phyloP scores from a whole-genome alignment of 92 coral and sea anemone species.

The Nematostella vectensis region DNA sequence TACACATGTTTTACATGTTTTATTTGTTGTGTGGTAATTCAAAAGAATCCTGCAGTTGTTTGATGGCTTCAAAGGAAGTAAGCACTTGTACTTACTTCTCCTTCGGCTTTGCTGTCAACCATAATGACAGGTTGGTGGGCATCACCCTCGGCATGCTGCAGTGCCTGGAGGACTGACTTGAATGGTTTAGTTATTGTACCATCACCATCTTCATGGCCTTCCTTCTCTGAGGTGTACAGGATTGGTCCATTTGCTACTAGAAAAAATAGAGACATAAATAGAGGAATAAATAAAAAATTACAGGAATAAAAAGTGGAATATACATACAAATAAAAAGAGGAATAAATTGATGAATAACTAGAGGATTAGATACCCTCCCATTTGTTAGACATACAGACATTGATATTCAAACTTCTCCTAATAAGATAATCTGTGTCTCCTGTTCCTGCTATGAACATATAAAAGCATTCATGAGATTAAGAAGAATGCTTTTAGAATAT shows the following conservation, averaged over 20 bases:
- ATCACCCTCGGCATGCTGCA: constrained; percentile 39
- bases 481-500: no score
- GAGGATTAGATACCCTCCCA: no score
- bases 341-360: no score
- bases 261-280: background rate
- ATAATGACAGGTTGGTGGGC: constrained; percentile 93
- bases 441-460: no score
- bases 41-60: no score
- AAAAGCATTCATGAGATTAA: no score
- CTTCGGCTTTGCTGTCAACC: constrained; percentile 82
- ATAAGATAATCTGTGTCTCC: no score
- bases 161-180: constrained; percentile 81
- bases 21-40: no score
- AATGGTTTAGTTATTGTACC: constrained; percentile 84
- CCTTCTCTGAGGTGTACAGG: constrained; percentile 85
- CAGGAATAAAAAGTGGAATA: background rate
- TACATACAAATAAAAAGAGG: background rate
- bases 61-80: no score
- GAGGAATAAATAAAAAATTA: background rate
- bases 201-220: constrained; percentile 89
- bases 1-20: no score
- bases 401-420: no score
- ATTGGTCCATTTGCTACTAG: constrained; percentile 63
- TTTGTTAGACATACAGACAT: no score
- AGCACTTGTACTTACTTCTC: constrained; percentile 39